Base-by-base conservation (phyloP, 1,140 invertebrate species). In the Diachasma alloeum region DNA sequence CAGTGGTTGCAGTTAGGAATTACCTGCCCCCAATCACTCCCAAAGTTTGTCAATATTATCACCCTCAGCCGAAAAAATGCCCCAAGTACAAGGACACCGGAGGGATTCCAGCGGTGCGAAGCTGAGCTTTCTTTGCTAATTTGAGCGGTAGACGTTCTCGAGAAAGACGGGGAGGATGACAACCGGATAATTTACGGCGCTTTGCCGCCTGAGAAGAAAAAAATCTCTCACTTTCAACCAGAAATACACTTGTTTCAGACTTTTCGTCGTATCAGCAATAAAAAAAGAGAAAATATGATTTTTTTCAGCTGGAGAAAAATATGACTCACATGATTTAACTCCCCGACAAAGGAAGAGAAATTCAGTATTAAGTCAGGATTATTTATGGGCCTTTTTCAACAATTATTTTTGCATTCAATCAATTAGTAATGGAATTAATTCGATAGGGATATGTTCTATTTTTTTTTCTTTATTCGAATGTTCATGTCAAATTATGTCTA, bases 171-270 rank as follows among this genome's bases (percentile, higher is more conserved):
- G 59, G 24, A 11, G 59, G 59, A 63, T 63, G 59, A 63, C 59
- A 63, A 63, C 59, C 59, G 15, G 11, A 31, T 63, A 72, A 72
- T 72, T 72, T 72, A 72, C 69, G 69, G 44, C 69, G 13, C 69
- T 19, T 39, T 8, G 1, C 22, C 44, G 39, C 19, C 42, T 48
- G 44, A 48, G 15, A n/a, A 42, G 22, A 72, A 53, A 53, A 68
- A 68, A 68, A 68, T 68, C 11, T 24, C 39, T 42, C 24, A 22
- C 69, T 72, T 53, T 31, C 37, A 26, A 72, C 69, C 39, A 24
- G 59, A 63, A 72, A 72, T 46, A 72, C 44, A 72, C 69, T 72
- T 48, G 69, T 72, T 13, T 8, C 15, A 48, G 39, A 72, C 44
- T 63, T 63, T 63, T 31, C 59, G 59, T 63, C 59, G 24, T 24